phyloP scores from a whole-genome alignment of 1,140 invertebrate species.

The Cotesia vestalis region DNA sequence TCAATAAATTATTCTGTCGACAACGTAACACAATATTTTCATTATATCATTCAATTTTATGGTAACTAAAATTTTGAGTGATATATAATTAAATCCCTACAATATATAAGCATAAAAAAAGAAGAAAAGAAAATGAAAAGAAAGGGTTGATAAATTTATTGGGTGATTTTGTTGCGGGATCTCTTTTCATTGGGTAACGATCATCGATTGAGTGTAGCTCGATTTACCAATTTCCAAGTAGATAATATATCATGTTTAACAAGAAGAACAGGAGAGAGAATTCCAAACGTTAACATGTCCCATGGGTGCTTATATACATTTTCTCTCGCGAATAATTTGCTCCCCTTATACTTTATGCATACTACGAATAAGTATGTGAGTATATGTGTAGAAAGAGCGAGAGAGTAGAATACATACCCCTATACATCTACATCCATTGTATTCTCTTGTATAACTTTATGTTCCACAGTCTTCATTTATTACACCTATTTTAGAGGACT shows the following conservation, averaged over 20 bases:
- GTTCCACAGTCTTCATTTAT: too few species aligned
- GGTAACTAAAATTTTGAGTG: too few species aligned
- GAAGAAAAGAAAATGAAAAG: background rate
- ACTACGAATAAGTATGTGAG: background rate
- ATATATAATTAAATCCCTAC: too few species aligned
- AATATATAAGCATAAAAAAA: background rate
- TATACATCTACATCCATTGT: too few species aligned
- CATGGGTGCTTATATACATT: slow-evolving; percentile 9
- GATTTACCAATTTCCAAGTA: slow-evolving; percentile 33
- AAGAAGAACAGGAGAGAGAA: slow-evolving; percentile 20
- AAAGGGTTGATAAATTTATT: slow-evolving; percentile 26
- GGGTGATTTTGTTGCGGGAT: slow-evolving; percentile 7
- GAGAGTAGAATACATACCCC: too few species aligned
- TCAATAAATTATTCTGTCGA: too few species aligned
- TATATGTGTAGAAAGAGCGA: too few species aligned
- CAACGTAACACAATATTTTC: too few species aligned
- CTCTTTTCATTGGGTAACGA: slow-evolving; percentile 25
- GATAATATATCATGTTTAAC: slow-evolving; percentile 35
- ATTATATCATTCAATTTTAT: too few species aligned
- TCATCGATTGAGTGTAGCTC: slow-evolving; percentile 10
- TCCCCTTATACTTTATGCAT: background rate
- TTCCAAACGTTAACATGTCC: slow-evolving; percentile 5
- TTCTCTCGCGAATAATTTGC: background rate
- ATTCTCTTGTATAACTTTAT: too few species aligned
- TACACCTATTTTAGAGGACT: too few species aligned